Evolutionary conservation across 2,888 invertebrate species (phyloP), one percentile per base, ranked within the genome.

Genomic region (Pandemis cinnamomeana): DNA sequence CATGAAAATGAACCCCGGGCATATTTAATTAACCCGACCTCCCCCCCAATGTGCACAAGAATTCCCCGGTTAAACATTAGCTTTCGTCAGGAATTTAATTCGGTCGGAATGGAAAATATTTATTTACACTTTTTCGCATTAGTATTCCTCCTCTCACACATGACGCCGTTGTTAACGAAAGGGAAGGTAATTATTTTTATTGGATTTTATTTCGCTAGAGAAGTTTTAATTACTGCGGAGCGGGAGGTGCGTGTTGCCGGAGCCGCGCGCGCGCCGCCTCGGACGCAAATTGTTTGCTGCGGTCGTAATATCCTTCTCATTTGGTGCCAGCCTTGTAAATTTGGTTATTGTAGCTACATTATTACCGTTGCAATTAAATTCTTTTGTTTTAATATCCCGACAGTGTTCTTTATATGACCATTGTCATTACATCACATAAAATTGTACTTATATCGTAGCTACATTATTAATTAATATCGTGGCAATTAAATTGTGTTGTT

Each of bases 1-100:
- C 89, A 90, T 87, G 91, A 92, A 93, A 94, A 91, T 91, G 89
- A 91, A 91, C 88, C 89, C 89, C 82, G 83, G 83, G 87, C 87
- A 89, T 91, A 91, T 93, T 94, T 92, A 93, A 93, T 94, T 93
- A 93, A 92, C 92, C 89, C 90, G 78, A 87, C 87, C 89, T 89
- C 89, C 91, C 87, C 20, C 89, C 87, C 89, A 87, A 90, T 91
- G 86, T 90, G 91, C 89, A 91, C 91, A 92, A 92, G 92, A 92
- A 92, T 92, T 91, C 91, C 90, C 91, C 87, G 86, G 89, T 89
- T 90, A 90, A 91, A 91, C 92, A 93, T 93, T 91, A 91, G 88
- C 90, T 89, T 91, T 90, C 91, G 90, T 86, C 85, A 88, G 89
- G 89, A 93, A 91, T 93, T 91, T 91, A 89, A 92, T 91, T 90